A percentile compares a stretch with the other conserved stretches of the same genome.
Evolutionary conservation across 2,888 invertebrate species (phyloP).

Genomic region (Parthenolecanium corni): DNA sequence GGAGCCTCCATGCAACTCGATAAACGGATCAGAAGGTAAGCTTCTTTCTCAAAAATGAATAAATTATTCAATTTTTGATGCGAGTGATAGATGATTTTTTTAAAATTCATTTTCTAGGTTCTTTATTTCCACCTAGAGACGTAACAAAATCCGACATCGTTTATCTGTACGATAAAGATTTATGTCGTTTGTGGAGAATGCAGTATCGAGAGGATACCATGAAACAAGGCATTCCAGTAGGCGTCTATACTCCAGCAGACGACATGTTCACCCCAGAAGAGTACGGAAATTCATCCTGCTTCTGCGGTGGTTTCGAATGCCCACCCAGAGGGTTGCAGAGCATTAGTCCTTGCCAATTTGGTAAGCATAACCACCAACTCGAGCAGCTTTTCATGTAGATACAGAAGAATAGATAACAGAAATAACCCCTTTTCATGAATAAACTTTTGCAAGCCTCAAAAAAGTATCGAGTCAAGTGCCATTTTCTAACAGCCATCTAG

Average conservation of each 20-base stretch:
- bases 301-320: slow-evolving; percentile 56
- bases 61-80: background rate
- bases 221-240: slow-evolving; percentile 50
- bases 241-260: slow-evolving; percentile 54
- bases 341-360: slow-evolving; percentile 76
- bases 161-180: slow-evolving; percentile 72
- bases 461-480: too few relatives aligned
- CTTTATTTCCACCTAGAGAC: slow-evolving; percentile 70
- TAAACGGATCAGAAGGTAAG: slow-evolving; percentile 42
- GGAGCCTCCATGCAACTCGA: slow-evolving; percentile 57
- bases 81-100: background rate
- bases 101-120: slow-evolving; percentile 43
- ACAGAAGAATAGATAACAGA: too few relatives aligned
- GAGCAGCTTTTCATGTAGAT: too few relatives aligned
- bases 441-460: background rate
- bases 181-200: slow-evolving; percentile 68
- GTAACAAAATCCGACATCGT: slow-evolving; percentile 56
- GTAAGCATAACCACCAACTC: slow-evolving; percentile 43
- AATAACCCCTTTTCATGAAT: too few relatives aligned
- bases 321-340: slow-evolving; percentile 67
- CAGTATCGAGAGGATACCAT: slow-evolving; percentile 55
- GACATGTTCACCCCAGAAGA: slow-evolving; percentile 53
- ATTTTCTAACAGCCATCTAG: too few relatives aligned
- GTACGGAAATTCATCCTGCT: slow-evolving; percentile 62
- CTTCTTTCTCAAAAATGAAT: background rate